These are phyloP conservation scores for Seira musarum DNA, from an alignment of 2,888 invertebrate genomes.

Conservation along the genomic window DNA sequence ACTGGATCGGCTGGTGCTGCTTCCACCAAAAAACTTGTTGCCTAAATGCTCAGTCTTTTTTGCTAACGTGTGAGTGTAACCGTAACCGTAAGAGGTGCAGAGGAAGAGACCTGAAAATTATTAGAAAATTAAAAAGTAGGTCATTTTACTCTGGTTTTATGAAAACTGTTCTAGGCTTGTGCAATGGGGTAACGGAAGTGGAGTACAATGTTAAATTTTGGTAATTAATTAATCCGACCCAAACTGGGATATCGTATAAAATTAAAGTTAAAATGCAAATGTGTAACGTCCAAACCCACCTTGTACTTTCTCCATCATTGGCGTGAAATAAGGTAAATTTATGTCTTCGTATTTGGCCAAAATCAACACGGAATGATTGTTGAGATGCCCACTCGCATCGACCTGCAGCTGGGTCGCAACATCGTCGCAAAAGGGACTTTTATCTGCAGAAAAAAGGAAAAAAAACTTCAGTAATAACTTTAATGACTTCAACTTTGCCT, in stretches of 20 bases:
- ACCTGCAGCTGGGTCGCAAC: slow-evolving; percentile 59
- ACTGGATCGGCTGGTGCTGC: not conserved
- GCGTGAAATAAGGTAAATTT: slow-evolving; percentile 46
- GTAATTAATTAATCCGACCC: no score
- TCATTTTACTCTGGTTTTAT: not conserved
- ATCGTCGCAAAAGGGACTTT: slow-evolving; percentile 68
- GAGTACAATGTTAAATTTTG: no score
- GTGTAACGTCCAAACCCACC: slow-evolving; percentile 58
- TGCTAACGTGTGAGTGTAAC: slow-evolving; percentile 66
- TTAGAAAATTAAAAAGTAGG: not conserved
- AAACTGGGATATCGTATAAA: no score
- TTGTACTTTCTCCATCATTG: slow-evolving; percentile 62
- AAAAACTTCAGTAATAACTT: not conserved
- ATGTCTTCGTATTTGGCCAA: slow-evolving; percentile 67
- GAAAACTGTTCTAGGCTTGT: no score
- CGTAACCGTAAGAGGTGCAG: slow-evolving; percentile 67
- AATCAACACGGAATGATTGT: slow-evolving; percentile 63
- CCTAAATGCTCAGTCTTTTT: slow-evolving; percentile 64
- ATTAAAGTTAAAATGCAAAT: no score
- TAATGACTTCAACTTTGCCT: not conserved
- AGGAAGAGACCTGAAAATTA: slow-evolving; percentile 66
- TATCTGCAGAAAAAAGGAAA: slow-evolving; percentile 49
- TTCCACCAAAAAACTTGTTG: slow-evolving; percentile 38
- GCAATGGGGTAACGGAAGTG: no score
- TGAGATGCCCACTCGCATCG: slow-evolving; percentile 46